A percentile compares a stretch with the other conserved stretches of the same genome.
Evolutionary conservation across 2,888 invertebrate genomes (phyloP).

Genomic region (Macrosiphum euphorbiae): DNA sequence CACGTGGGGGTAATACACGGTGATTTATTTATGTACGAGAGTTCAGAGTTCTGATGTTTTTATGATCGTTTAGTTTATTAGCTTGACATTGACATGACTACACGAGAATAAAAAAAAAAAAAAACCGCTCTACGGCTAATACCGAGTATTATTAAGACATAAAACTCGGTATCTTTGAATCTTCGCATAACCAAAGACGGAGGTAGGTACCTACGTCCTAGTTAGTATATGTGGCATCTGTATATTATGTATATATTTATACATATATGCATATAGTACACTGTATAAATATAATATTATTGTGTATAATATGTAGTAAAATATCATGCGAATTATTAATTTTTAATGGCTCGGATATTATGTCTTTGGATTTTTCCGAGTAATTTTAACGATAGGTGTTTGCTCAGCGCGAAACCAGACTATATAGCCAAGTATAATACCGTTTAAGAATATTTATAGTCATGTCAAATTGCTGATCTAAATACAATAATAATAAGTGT

Average conservation of each 20-base stretch:
- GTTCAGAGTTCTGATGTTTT: slow-evolving; percentile 51
- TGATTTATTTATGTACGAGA: slow-evolving; percentile 20
- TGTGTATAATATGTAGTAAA: background rate
- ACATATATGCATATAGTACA: background rate
- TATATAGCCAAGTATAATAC: background rate
- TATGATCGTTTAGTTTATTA: slow-evolving; percentile 57
- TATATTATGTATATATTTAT: background rate
- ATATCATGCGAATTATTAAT: background rate
- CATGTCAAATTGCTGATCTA: background rate
- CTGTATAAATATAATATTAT: background rate
- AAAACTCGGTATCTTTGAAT: slow-evolving; percentile 36
- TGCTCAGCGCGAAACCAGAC: background rate
- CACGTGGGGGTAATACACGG: slow-evolving; percentile 6
- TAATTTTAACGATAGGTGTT: background rate
- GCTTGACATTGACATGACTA: slow-evolving; percentile 42
- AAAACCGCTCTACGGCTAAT: background rate
- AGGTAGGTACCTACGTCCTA: background rate
- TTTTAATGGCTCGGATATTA: background rate
- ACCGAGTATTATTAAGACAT: slow-evolving; percentile 53
- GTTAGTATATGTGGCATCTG: background rate
- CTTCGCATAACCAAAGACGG: background rate
- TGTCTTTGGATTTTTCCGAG: slow-evolving; percentile 19
- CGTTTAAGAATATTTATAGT: background rate
- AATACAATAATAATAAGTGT: background rate
- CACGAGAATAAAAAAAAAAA: slow-evolving; percentile 13